Percentiles rank a stretch among this genome's conserved stretches.
Conservation (phyloP, 2,797 vertebrate species). For the Ficedula albicollis region DNA sequence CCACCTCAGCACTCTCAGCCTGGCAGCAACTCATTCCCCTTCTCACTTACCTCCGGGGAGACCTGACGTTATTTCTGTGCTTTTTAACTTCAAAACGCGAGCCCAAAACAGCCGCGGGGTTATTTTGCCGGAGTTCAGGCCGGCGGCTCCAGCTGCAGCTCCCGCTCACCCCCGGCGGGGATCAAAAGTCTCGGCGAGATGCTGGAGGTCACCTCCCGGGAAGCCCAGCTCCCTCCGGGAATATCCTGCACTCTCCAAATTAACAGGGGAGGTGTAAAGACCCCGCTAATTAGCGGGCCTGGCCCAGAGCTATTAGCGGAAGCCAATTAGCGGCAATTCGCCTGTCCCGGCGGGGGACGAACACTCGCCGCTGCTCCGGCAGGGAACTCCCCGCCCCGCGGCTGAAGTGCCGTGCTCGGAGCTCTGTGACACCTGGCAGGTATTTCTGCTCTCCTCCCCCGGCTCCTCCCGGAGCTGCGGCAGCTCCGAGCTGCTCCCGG, state of each 20-base stretch:
- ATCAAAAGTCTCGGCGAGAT: neutral
- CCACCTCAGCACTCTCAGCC: fast-evolving
- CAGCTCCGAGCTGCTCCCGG: neutral
- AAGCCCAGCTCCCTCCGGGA: neutral
- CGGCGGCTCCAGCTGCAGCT: neutral
- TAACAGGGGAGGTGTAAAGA: neutral
- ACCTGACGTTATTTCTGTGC: neutral
- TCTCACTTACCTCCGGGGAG: neutral
- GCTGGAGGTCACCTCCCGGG: neutral
- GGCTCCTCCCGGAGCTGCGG: neutral
- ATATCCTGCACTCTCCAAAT: neutral
- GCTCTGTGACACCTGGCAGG: neutral
- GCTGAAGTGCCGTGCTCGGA: neutral
- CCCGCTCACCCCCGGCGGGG: neutral
- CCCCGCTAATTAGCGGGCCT: neutral
- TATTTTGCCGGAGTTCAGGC: neutral
- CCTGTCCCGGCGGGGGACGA: neutral
- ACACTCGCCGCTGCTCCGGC: neutral
- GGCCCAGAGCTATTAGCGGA: neutral
- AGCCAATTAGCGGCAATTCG: neutral
- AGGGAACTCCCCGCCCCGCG: neutral
- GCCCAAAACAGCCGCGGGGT: fast-evolving
- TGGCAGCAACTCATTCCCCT: neutral
- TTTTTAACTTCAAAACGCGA: neutral
- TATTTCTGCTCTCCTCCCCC: neutral